phyloP scores from a whole-genome alignment of 2,113 vertebrate genomes.

The Larimichthys polyactis region DNA sequence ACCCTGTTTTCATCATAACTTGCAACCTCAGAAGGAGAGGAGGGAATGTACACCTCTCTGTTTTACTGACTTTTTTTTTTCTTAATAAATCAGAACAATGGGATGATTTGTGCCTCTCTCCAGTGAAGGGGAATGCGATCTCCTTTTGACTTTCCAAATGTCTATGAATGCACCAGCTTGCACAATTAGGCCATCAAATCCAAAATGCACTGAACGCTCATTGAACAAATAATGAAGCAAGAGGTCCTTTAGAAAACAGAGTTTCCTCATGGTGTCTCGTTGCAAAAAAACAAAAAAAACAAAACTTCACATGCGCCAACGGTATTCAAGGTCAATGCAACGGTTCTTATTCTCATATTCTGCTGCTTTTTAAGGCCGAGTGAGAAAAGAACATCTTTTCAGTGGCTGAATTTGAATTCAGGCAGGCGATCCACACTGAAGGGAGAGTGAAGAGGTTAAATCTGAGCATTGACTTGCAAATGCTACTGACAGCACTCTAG shows the following conservation, averaged over 20 bases:
- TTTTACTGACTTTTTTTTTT: conserved; percentile 21
- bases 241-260: conserved; percentile 1
- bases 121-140: conserved; percentile 24
- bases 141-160: conserved; percentile 35
- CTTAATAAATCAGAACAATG: conserved; percentile 42
- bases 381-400: conserved; percentile 40
- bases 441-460: conserved; percentile 71
- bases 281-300: conserved; percentile 10
- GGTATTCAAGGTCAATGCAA: conserved; percentile 39
- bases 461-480: conserved; percentile 78
- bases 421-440: conserved; percentile 46
- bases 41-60: conserved; percentile 9
- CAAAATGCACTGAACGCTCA: not conserved
- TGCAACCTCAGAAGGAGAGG: not conserved
- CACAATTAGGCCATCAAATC: conserved; percentile 37
- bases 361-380: not conserved
- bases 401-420: conserved; percentile 65
- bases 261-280: not conserved
- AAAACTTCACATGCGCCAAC: not conserved
- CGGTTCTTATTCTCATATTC: conserved; percentile 15
- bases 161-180: conserved; percentile 7
- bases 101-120: conserved; percentile 35
- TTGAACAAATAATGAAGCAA: conserved; percentile 24
- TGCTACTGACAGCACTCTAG: conserved; percentile 63
- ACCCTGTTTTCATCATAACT: conserved; percentile 20